Percentiles rank a stretch among this genome's conserved stretches.
These are phyloP conservation scores for Drosophila leonis DNA, from an alignment of 2,888 invertebrate genomes.

Conservation along the genomic window DNA sequence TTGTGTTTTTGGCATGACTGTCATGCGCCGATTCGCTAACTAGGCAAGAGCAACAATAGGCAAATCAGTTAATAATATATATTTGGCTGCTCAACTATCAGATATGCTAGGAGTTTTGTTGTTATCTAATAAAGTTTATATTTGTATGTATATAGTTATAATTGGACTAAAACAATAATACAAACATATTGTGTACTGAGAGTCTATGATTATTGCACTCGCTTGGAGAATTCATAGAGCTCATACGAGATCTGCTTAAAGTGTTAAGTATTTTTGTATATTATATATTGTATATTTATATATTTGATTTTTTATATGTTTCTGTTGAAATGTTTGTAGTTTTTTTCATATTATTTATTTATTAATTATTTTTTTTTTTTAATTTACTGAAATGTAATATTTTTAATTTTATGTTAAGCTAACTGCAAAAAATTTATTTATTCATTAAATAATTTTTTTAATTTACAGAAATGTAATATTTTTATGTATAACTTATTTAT, in stretches of 20 bases:
- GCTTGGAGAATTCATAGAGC: background rate
- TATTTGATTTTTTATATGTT: no score
- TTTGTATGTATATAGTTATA: background rate
- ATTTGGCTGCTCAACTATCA: background rate
- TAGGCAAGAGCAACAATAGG: constrained; percentile 36
- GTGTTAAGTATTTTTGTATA: background rate
- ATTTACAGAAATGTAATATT: no score
- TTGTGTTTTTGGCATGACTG: constrained; percentile 55
- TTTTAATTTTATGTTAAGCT: no score
- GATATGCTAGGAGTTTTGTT: constrained; percentile 27
- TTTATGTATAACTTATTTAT: no score
- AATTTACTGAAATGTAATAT: no score
- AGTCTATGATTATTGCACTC: background rate
- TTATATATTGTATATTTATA: background rate
- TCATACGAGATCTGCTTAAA: background rate
- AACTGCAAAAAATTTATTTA: no score
- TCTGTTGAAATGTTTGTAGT: no score
- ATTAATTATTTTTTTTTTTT: no score
- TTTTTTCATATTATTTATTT: no score
- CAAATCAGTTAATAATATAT: constrained; percentile 13
- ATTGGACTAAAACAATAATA: background rate
- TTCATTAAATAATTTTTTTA: no score
- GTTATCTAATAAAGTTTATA: background rate
- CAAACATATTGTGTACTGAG: background rate
- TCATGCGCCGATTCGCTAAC: constrained; percentile 61